Conservation (phyloP, 2,797 vertebrate genomes). For the Craterocephalus amniculus region DNA sequence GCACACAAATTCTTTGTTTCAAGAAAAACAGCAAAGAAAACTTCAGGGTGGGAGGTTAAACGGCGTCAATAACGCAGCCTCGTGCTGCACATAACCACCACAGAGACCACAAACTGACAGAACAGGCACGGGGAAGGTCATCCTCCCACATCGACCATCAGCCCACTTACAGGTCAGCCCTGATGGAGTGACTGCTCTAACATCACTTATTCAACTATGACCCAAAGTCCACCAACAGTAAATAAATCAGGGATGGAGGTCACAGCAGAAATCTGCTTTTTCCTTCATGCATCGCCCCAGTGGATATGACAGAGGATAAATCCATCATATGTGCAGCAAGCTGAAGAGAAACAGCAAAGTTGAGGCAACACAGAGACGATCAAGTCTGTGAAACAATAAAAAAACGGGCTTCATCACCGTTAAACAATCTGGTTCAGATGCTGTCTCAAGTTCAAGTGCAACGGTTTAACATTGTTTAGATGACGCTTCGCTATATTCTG, state of each 20-base stretch:
- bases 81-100: slow-evolving; percentile 1
- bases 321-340: slow-evolving; percentile 11
- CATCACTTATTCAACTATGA: slow-evolving; percentile 39
- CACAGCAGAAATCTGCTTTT: slow-evolving; percentile 30
- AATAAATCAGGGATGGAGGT: slow-evolving; percentile 35
- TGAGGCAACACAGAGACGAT: neutral
- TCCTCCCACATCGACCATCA: slow-evolving; percentile 2
- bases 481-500: too few species aligned
- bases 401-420: neutral
- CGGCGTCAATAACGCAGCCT: slow-evolving; percentile 16
- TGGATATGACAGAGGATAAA: slow-evolving; percentile 33
- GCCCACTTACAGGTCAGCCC: slow-evolving; percentile 23
- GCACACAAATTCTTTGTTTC: slow-evolving; percentile 22
- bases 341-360: slow-evolving; percentile 13
- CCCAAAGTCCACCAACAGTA: slow-evolving; percentile 19
- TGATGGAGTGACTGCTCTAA: slow-evolving; percentile 54
- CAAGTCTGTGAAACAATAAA: neutral
- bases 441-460: neutral
- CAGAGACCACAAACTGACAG: slow-evolving; percentile 14
- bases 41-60: slow-evolving; percentile 46
- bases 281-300: slow-evolving; percentile 26
- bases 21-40: neutral
- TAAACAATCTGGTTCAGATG: slow-evolving; percentile 10
- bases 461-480: too few species aligned
- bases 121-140: neutral